These are phyloP conservation scores for Melieria omissa DNA, from an alignment of 2,888 invertebrate species.

Conservation along the genomic window DNA sequence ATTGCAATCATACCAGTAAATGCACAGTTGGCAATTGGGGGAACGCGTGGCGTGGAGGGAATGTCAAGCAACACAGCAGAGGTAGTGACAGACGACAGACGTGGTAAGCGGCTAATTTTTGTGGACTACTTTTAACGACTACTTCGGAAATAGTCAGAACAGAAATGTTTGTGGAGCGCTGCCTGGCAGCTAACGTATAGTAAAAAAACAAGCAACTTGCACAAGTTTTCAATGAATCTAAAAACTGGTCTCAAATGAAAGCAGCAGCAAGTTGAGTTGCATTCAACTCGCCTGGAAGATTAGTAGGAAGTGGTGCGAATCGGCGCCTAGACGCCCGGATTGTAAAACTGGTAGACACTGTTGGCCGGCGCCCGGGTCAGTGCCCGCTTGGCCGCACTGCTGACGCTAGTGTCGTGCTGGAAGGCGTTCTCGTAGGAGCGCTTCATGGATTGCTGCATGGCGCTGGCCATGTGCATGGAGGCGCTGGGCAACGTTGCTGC, in stretches of 20 bases:
- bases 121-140: slow-evolving; percentile 12
- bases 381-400: slow-evolving; percentile 63
- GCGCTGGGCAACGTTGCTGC: slow-evolving; percentile 43
- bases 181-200: slow-evolving; percentile 21
- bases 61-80: too few relatives aligned
- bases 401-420: slow-evolving; percentile 66
- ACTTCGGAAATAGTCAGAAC: neutral
- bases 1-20: slow-evolving; percentile 41
- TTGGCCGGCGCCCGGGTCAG: slow-evolving; percentile 58
- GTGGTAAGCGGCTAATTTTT: too few relatives aligned
- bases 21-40: neutral
- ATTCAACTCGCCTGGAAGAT: too few relatives aligned
- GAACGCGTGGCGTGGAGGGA: neutral
- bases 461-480: slow-evolving; percentile 35
- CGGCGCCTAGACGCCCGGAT: slow-evolving; percentile 58
- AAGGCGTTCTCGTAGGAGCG: slow-evolving; percentile 80
- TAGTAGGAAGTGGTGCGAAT: too few relatives aligned
- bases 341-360: slow-evolving; percentile 58
- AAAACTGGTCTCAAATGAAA: too few relatives aligned
- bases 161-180: slow-evolving; percentile 7
- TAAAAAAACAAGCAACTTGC: too few relatives aligned
- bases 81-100: too few relatives aligned
- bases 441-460: slow-evolving; percentile 69
- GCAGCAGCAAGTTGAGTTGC: too few relatives aligned
- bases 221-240: too few relatives aligned